phyloP scores from a whole-genome alignment of 2,113 vertebrate genomes.

The Phylloscopus trochiloides region DNA sequence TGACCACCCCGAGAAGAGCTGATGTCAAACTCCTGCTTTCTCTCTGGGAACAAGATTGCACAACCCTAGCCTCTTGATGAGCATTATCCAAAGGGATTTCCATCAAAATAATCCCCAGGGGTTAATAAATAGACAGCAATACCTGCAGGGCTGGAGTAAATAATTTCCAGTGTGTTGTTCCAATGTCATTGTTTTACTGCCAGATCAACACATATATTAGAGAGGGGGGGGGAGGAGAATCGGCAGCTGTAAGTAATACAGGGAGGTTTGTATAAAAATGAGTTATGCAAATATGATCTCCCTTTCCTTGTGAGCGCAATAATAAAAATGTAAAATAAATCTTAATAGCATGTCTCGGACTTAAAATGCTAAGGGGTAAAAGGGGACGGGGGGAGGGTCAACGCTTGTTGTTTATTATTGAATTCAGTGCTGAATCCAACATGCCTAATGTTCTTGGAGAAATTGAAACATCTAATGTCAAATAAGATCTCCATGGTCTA shows the following conservation, averaged over 20 bases:
- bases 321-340: slow-evolving; percentile 71
- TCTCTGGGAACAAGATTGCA: neutral
- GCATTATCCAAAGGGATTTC: slow-evolving; percentile 9
- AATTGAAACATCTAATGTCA: slow-evolving; percentile 75
- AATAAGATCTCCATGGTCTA: slow-evolving; percentile 64
- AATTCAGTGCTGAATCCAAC: slow-evolving; percentile 42
- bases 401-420: neutral
- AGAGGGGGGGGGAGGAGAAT: neutral
- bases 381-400: neutral
- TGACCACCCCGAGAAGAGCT: neutral
- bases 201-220: slow-evolving; percentile 43
- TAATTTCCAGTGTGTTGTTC: slow-evolving; percentile 10
- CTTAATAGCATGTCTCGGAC: slow-evolving; percentile 55
- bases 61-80: neutral
- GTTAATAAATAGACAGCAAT: slow-evolving; percentile 53
- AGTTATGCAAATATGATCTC: slow-evolving; percentile 57
- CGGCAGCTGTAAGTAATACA: slow-evolving; percentile 36
- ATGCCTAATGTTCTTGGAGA: slow-evolving; percentile 41
- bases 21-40: neutral
- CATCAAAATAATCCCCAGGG: slow-evolving; percentile 15
- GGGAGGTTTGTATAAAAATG: slow-evolving; percentile 41
- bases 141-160: slow-evolving; percentile 44
- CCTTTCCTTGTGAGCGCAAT: slow-evolving; percentile 49
- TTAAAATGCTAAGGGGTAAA: slow-evolving; percentile 51
- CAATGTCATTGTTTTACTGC: slow-evolving; percentile 58